Conservation (phyloP, 2,113 vertebrate species). For the Tonatia bakeri region DNA sequence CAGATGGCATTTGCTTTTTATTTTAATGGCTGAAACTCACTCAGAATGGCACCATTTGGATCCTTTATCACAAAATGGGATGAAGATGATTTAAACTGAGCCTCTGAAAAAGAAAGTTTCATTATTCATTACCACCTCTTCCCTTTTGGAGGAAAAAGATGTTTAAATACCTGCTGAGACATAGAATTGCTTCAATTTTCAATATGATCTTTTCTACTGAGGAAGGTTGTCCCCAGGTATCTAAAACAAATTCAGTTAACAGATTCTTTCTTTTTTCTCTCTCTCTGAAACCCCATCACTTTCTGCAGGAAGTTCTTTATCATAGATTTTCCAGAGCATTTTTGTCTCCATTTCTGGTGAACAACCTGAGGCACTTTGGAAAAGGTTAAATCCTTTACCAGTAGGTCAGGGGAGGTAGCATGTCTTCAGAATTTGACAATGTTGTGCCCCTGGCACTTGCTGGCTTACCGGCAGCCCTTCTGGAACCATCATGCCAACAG, state of each 20-base stretch:
- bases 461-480: background rate
- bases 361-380: background rate
- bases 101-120: background rate
- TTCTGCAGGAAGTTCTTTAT: background rate
- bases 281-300: background rate
- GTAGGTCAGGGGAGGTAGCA: constrained; percentile 20
- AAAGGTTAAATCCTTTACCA: background rate
- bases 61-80: background rate
- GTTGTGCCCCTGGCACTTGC: constrained; percentile 11
- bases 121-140: background rate
- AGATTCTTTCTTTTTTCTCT: background rate
- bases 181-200: background rate
- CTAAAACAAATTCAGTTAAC: background rate
- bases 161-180: background rate
- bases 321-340: background rate
- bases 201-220: background rate
- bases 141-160: background rate
- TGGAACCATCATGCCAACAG: constrained; percentile 6
- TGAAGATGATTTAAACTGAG: background rate
- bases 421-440: constrained; percentile 45
- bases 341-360: background rate
- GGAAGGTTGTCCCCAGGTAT: background rate
- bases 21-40: background rate
- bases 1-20: background rate
- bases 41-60: background rate